phyloP scores from a whole-genome alignment of 2,797 vertebrate genomes.

The Poeciliopsis paucimaculata region DNA sequence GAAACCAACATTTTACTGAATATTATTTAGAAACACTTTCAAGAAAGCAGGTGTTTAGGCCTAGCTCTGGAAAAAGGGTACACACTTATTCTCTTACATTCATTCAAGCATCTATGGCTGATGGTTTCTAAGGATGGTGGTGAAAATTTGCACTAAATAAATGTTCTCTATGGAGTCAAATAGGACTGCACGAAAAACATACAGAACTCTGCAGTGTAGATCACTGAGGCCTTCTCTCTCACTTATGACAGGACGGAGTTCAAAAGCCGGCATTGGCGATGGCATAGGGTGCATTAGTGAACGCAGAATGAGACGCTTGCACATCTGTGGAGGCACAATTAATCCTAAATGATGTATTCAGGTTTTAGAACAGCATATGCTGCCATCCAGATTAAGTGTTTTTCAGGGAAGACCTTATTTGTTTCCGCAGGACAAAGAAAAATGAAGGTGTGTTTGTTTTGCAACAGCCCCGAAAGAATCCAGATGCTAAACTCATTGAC shows the following conservation, averaged over 20 bases:
- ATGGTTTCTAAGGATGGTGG: background rate
- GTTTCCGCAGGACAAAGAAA: background rate
- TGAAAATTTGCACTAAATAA: background rate
- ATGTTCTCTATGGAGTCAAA: background rate
- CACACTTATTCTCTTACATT: background rate
- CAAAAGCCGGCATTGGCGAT: background rate
- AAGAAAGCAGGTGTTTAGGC: background rate
- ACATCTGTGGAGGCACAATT: slow-evolving; percentile 7
- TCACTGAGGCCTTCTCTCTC: background rate
- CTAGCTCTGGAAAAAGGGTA: background rate
- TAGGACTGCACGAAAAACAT: background rate
- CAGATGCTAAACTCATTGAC: background rate
- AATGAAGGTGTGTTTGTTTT: background rate
- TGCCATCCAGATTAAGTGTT: slow-evolving; percentile 6
- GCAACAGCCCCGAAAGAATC: background rate
- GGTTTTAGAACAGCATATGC: slow-evolving; percentile 3
- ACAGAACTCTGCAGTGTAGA: background rate
- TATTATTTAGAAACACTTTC: background rate
- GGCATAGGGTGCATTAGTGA: background rate
- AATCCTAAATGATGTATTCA: slow-evolving; percentile 4
- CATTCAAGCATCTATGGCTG: background rate
- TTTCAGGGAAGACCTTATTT: background rate
- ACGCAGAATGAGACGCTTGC: slow-evolving; percentile 22
- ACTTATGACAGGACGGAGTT: background rate
- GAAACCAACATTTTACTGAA: background rate